phyloP scores from a whole-genome alignment of 2,888 invertebrate species.

The Drosophila koepferae region DNA sequence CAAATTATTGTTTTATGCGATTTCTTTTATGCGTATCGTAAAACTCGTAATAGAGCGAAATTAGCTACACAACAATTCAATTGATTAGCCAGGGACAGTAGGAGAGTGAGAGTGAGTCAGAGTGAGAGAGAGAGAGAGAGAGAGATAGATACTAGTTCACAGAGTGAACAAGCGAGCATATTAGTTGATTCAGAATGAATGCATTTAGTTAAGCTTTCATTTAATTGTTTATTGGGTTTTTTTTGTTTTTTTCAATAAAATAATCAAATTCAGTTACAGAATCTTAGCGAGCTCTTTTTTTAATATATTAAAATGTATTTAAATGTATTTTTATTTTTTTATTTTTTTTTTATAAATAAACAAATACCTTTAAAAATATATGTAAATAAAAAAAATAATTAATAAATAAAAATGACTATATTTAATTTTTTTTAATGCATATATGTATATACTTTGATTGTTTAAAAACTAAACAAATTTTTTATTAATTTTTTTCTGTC shows the following conservation, averaged over 20 bases:
- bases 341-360: too few species aligned
- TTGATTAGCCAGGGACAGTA: background rate
- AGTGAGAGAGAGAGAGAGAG: background rate
- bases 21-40: slow-evolving; percentile 5
- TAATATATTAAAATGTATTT: too few species aligned
- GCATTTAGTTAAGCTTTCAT: background rate
- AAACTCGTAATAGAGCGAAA: slow-evolving; percentile 4
- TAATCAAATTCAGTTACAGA: too few species aligned
- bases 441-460: too few species aligned
- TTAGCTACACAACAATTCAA: slow-evolving; percentile 13
- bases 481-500: too few species aligned
- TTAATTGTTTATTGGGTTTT: background rate
- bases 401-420: too few species aligned
- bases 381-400: background rate
- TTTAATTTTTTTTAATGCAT: too few species aligned
- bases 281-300: too few species aligned
- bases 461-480: too few species aligned
- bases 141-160: background rate
- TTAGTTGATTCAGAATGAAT: background rate
- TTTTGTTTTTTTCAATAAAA: too few species aligned
- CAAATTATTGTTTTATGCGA: slow-evolving; percentile 23
- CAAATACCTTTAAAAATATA: too few species aligned
- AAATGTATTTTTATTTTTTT: too few species aligned
- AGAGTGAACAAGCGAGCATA: background rate
- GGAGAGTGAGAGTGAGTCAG: background rate